Base-by-base conservation (phyloP, 1,140 invertebrate genomes). In the Myzus persicae region DNA sequence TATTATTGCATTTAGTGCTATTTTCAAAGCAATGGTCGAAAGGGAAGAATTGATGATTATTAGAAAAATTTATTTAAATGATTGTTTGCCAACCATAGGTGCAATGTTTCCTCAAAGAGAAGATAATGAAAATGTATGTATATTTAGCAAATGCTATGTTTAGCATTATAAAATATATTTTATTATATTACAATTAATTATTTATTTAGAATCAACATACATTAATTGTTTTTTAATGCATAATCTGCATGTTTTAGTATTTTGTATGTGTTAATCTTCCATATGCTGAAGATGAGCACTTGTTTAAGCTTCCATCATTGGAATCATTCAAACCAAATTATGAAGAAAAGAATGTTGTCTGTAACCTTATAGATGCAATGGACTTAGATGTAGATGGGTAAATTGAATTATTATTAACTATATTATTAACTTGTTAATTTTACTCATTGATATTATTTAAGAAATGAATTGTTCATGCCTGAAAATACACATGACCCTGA, bases 271-370 rank as follows among this genome's bases (percentile, higher is more conserved):
- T 51, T 18, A 92, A 51, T 82, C 76, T 92, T 26, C 91, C 91
- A 44, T 92, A 51, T 92, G 91, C 91, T 92, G 67, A 92, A 51
- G 91, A 92, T 84, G 67, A 82, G 20, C 42, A 82, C 8, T 82
- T 82, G 36, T 82, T 82, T 51, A 46, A 82, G 38, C 42, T 92
- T 22, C 81, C 81, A 26, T 92, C 81, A 31, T 40, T 92, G 14
- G 40, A 84, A 48, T 48, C 67, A 40, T 92, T 48, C 51, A 84
- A 84, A 20, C 76, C 91, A 18, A 92, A 46, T 84, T 9, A 54
- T 82, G 76, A 92, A 40, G 76, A 92, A 92, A 84, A 51, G 31
- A 82, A 92, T 51, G 31, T 36, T 84, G 36, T 92, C 40, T 11
- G 20, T 84, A 51, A 92, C 1, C 76, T 92, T 38, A 92, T 92